Percentiles rank a stretch among this genome's conserved stretches.
Conservation (phyloP, 2,888 invertebrate genomes). For the Hyppa rectilinea region DNA sequence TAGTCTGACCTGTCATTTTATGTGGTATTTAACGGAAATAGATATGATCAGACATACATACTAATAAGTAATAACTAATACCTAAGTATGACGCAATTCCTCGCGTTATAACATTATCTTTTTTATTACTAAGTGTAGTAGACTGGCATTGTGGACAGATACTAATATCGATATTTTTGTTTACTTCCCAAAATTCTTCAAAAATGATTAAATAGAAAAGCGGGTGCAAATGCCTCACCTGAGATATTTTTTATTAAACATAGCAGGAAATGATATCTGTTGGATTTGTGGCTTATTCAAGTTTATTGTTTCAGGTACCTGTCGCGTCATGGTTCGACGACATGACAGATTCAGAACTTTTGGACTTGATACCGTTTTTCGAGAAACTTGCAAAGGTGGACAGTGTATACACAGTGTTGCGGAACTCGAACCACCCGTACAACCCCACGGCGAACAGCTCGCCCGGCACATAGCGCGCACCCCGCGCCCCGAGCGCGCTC, state of each 20-base stretch:
- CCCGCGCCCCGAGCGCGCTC: conserved; percentile 41
- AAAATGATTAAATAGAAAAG: conserved; percentile 17
- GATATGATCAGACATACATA: conserved; percentile 18
- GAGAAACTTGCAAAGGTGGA: conserved; percentile 99
- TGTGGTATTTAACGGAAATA: conserved; percentile 20
- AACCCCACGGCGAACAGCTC: conserved; percentile 89
- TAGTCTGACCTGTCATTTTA: background rate
- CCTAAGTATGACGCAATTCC: conserved; percentile 15
- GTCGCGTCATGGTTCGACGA: conserved; percentile 99
- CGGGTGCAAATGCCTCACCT: conserved; percentile 11
- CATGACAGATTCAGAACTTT: conserved; percentile 98
- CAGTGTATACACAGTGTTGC: conserved; percentile 98
- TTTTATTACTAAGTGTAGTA: too few relatives aligned
- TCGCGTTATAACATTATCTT: conserved; percentile 5
- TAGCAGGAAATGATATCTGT: conserved; percentile 14
- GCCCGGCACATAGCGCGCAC: conserved; percentile 82
- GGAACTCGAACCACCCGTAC: conserved; percentile 97
- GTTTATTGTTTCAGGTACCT: conserved; percentile 94
- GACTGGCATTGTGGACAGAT: background rate
- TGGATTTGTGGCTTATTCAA: conserved; percentile 17
- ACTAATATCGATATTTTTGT: background rate
- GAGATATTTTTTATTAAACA: conserved; percentile 28
- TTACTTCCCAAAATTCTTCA: too few relatives aligned
- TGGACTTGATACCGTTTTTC: conserved; percentile 99
- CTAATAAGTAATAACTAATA: conserved; percentile 7